Conservation (phyloP, 2,888 invertebrate genomes). For the Thymelicus sylvestris region DNA sequence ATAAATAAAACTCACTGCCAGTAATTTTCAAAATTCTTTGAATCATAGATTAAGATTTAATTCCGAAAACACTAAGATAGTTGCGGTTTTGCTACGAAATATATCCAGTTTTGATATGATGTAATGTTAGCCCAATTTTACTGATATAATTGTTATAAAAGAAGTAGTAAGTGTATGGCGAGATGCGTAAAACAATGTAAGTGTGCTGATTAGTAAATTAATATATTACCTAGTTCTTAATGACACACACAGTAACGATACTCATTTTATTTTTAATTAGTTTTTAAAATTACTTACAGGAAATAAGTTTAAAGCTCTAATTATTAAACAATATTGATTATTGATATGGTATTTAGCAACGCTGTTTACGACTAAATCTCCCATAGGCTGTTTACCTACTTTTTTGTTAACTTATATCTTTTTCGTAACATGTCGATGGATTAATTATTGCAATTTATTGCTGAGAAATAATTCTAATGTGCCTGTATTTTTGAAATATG, state of each 20-base stretch:
- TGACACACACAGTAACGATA: constrained; percentile 14
- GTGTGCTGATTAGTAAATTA: constrained; percentile 29
- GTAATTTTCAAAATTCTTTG: constrained; percentile 20
- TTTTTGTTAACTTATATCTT: neutral
- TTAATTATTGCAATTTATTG: neutral
- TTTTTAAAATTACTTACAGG: neutral
- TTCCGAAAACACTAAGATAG: constrained; percentile 21
- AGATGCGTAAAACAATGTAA: constrained; percentile 24
- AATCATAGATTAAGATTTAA: constrained; percentile 23
- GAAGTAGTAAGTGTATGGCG: constrained; percentile 4
- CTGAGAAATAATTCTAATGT: constrained; percentile 15
- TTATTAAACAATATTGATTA: neutral
- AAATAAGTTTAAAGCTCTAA: neutral
- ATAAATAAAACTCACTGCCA: constrained; percentile 25
- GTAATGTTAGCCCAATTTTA: constrained; percentile 11
- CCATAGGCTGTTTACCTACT: neutral
- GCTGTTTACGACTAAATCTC: too few species aligned
- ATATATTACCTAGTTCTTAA: constrained; percentile 10
- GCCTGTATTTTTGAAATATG: constrained; percentile 11
- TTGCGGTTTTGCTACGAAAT: constrained; percentile 35
- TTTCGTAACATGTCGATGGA: neutral
- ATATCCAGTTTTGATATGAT: constrained; percentile 34
- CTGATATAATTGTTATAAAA: constrained; percentile 7
- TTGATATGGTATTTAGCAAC: too few species aligned
- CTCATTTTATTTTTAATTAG: constrained; percentile 17